These are phyloP conservation scores for Chaetodon trifasciatus DNA, from an alignment of 2,797 vertebrate genomes.

Conservation along the genomic window DNA sequence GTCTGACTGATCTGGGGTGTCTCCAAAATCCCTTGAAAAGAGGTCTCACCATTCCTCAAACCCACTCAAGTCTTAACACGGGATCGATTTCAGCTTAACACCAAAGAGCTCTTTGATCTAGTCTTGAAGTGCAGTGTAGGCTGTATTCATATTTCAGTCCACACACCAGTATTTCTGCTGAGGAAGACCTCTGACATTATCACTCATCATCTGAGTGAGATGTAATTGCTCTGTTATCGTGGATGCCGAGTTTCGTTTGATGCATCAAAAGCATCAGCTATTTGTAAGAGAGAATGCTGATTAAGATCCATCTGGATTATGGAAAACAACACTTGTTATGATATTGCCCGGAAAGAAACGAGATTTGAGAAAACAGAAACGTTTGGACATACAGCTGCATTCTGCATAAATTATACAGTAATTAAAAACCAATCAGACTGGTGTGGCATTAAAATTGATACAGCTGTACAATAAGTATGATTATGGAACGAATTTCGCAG, in stretches of 20 bases:
- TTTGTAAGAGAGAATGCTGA: not conserved
- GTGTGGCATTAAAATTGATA: not conserved
- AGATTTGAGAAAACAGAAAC: slow-evolving; percentile 5
- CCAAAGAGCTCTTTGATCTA: slow-evolving; percentile 40
- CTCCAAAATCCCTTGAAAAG: slow-evolving; percentile 29
- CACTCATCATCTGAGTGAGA: not conserved
- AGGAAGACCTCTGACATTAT: not conserved
- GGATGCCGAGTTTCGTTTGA: not conserved
- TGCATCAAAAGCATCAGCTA: not conserved
- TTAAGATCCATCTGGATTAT: slow-evolving; percentile 1
- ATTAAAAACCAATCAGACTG: not conserved
- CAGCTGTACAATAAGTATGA: not conserved
- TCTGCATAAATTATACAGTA: not conserved
- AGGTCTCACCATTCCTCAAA: slow-evolving; percentile 18
- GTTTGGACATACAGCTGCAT: slow-evolving; percentile 17
- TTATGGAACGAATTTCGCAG: not conserved
- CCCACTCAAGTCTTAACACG: slow-evolving; percentile 23
- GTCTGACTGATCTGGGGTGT: slow-evolving; percentile 14
- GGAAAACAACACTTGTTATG: slow-evolving; percentile 15
- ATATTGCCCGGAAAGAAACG: slow-evolving; percentile 12
- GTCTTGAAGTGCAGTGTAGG: slow-evolving; percentile 1
- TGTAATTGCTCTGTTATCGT: slow-evolving; percentile 19
- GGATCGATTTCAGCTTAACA: slow-evolving; percentile 45
- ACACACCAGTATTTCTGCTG: slow-evolving; percentile 9
- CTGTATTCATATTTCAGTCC: slow-evolving; percentile 36